These are phyloP conservation scores for Agrotis clavis DNA, from an alignment of 2,888 invertebrate species.

Conservation along the genomic window DNA sequence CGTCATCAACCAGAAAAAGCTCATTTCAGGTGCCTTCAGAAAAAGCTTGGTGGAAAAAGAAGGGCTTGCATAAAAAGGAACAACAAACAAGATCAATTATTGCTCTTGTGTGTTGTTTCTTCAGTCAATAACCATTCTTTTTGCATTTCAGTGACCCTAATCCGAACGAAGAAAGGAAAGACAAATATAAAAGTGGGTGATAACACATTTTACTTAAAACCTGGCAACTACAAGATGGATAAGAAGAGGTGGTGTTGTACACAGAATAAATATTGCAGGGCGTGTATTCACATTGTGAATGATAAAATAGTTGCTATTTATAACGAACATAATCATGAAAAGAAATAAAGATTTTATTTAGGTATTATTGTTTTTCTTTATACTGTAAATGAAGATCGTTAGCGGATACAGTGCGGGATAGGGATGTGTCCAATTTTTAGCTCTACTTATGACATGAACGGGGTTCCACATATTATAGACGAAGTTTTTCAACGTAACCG, in stretches of 20 bases:
- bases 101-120: not conserved
- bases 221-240: conserved; percentile 71
- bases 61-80: too few relatives aligned
- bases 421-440: too few relatives aligned
- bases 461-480: too few relatives aligned
- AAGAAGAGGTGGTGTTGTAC: conserved; percentile 48
- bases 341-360: conserved; percentile 67
- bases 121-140: not conserved
- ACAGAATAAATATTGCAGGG: conserved; percentile 4
- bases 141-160: conserved; percentile 76
- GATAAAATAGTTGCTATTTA: conserved; percentile 75
- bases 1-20: too few relatives aligned
- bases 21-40: too few relatives aligned
- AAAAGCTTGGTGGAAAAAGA: too few relatives aligned
- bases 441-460: too few relatives aligned
- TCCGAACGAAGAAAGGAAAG: conserved; percentile 81
- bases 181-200: conserved; percentile 80
- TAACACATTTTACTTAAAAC: conserved; percentile 80
- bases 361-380: not conserved
- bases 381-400: not conserved
- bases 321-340: conserved; percentile 83
- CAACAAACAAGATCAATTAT: too few relatives aligned
- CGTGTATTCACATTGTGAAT: not conserved
- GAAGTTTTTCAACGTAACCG: too few relatives aligned
- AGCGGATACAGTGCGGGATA: too few relatives aligned